Percentiles rank a stretch among this genome's conserved stretches.
These are phyloP conservation scores for Luidia sarsii DNA, from an alignment of 53 echinoderm and acorn worm species.

Conservation along the genomic window DNA sequence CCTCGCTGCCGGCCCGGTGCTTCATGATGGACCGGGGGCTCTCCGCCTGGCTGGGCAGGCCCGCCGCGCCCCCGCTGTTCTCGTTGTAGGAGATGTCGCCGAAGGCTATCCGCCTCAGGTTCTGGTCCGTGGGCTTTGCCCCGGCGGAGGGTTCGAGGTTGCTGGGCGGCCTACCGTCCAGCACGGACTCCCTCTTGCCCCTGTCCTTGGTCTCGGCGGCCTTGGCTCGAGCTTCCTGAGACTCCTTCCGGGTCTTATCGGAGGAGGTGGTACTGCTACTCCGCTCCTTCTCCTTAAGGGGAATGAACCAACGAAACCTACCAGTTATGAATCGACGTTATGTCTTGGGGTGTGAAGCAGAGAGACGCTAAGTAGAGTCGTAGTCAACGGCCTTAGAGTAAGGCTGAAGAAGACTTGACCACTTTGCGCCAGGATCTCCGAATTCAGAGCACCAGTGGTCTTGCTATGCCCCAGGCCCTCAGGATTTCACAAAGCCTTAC, in stretches of 20 bases:
- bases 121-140: conserved; percentile 44
- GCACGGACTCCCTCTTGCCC: conserved; percentile 16
- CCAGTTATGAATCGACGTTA: not conserved
- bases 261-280: conserved; percentile 7
- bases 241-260: conserved; percentile 7
- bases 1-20: not conserved
- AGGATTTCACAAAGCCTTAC: too few relatives aligned
- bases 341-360: not conserved
- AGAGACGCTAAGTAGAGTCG: too few relatives aligned
- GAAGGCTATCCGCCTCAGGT: conserved; percentile 68
- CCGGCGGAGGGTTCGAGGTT: too few relatives aligned
- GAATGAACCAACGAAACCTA: too few relatives aligned
- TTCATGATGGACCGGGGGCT: conserved; percentile 62
- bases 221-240: conserved; percentile 13
- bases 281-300: not conserved
- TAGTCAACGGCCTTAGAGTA: too few relatives aligned
- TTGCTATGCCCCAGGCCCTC: too few relatives aligned
- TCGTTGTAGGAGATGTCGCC: conserved; percentile 62
- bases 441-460: too few relatives aligned
- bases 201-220: conserved; percentile 12
- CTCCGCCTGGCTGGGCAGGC: conserved; percentile 29
- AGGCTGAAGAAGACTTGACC: too few relatives aligned
- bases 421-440: too few relatives aligned
- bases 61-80: conserved; percentile 27
- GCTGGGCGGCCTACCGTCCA: conserved; percentile 15